These are phyloP conservation scores for Ischnura elegans DNA, from an alignment of 2,888 invertebrate species.

Conservation along the genomic window DNA sequence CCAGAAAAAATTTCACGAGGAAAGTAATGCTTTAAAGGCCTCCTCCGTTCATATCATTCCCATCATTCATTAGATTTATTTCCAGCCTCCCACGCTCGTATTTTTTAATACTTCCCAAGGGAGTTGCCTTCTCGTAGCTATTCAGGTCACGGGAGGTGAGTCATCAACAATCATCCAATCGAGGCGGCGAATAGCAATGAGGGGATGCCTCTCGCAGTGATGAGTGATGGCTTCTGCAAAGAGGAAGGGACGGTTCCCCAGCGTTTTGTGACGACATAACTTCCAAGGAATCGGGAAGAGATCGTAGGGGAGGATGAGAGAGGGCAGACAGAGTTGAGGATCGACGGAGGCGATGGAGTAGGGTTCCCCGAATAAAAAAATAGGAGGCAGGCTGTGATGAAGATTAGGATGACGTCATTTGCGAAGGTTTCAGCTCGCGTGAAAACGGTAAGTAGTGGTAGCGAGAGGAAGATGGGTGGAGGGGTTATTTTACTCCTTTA, in stretches of 20 bases:
- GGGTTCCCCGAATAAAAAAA: background rate
- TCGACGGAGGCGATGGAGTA: background rate
- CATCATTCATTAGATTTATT: too few species aligned
- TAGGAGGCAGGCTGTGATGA: background rate
- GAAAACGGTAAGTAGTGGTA: background rate
- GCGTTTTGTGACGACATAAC: background rate
- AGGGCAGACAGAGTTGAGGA: background rate
- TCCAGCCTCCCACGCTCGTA: background rate
- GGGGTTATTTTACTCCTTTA: background rate
- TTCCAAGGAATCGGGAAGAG: background rate
- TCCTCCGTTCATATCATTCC: too few species aligned
- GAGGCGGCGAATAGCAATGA: background rate
- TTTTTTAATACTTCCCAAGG: background rate
- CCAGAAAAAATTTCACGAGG: too few species aligned
- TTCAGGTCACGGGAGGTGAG: background rate
- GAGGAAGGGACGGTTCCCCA: background rate
- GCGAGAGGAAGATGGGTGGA: background rate
- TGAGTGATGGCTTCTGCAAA: background rate
- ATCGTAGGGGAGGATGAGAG: background rate
- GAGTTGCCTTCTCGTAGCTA: background rate
- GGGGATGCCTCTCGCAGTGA: background rate
- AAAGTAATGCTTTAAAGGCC: too few species aligned
- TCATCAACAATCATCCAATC: background rate
- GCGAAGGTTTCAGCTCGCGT: background rate
- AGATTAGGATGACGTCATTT: constrained; percentile 3